Conservation (phyloP, 2,797 vertebrate species). For the Salmo trutta region DNA sequence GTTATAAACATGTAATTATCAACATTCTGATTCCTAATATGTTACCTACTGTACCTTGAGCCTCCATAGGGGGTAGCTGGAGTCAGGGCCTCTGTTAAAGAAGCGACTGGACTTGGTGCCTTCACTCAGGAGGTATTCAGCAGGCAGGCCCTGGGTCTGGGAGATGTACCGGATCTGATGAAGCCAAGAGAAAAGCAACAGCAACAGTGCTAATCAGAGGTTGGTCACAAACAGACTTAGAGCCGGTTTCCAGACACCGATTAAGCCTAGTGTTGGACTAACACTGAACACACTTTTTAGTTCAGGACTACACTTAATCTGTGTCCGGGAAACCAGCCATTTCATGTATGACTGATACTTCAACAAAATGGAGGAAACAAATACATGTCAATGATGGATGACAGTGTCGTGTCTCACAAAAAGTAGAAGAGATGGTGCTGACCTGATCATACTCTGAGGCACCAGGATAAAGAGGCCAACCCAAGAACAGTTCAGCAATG, state of each 20-base stretch:
- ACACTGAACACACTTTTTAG: too few species aligned
- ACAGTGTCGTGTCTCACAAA: neutral
- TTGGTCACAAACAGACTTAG: neutral
- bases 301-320: too few species aligned
- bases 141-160: conserved; percentile 96
- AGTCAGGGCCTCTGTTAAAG: conserved; percentile 94
- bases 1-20: too few species aligned
- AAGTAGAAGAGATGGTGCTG: conserved; percentile 41
- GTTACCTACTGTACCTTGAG: conserved; percentile 82
- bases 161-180: conserved; percentile 96
- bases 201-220: neutral
- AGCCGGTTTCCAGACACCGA: too few species aligned
- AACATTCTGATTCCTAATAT: too few species aligned
- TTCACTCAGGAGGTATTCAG: conserved; percentile 96
- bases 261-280: too few species aligned
- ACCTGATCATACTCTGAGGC: conserved; percentile 99
- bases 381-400: neutral
- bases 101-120: conserved; percentile 98
- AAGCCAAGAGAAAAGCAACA: neutral
- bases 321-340: too few species aligned
- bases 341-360: too few species aligned
- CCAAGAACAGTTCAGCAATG: conserved; percentile 95
- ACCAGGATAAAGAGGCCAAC: conserved; percentile 98
- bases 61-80: conserved; percentile 96
- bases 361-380: neutral